Evolutionary conservation across 2,797 vertebrate species (phyloP).

Genomic region (Leptoclinus maculatus): DNA sequence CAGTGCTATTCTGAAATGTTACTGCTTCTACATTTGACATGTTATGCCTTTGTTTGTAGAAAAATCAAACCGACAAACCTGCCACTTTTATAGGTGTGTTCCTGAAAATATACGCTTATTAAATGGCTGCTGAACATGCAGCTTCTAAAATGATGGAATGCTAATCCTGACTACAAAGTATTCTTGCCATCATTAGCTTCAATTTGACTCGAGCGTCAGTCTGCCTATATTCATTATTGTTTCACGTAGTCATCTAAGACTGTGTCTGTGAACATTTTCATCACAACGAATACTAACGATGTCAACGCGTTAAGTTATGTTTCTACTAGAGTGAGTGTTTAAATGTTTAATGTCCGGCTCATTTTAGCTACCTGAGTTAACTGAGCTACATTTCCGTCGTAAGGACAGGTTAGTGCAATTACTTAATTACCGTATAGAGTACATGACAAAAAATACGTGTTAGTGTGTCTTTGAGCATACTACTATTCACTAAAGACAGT

Average conservation of each 20-base stretch:
- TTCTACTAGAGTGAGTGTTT: background rate
- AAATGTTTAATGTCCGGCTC: constrained; percentile 1
- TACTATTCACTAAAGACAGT: background rate
- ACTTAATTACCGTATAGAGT: no score
- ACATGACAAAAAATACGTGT: background rate
- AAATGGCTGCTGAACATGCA: background rate
- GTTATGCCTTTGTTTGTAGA: background rate
- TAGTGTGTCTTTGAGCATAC: background rate
- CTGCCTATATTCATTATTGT: background rate
- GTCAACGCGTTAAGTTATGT: no score
- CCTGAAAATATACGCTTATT: background rate
- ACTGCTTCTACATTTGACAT: background rate
- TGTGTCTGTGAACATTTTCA: background rate
- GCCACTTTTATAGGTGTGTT: background rate
- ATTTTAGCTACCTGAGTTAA: background rate
- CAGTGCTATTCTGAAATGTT: background rate
- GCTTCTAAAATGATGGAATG: background rate
- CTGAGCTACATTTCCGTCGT: background rate
- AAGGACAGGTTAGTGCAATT: no score
- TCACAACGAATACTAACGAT: background rate
- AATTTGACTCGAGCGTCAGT: background rate
- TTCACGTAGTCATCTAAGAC: background rate
- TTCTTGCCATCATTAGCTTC: no score
- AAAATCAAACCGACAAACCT: background rate
- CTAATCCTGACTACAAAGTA: background rate